Conservation (phyloP, 2,797 vertebrate species). For the Coranthus polyacanthus region DNA sequence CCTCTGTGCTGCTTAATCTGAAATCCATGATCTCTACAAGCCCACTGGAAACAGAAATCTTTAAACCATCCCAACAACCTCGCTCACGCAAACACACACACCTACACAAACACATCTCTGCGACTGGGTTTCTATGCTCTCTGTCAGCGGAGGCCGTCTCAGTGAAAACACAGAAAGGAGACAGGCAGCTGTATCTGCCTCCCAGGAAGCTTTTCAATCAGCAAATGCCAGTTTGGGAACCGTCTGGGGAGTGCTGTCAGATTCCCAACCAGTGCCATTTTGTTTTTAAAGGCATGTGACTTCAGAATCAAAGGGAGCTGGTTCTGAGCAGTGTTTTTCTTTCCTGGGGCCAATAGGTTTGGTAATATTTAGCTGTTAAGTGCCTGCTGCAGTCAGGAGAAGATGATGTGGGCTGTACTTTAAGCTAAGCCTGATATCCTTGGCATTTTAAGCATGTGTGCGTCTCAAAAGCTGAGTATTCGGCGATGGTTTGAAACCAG, state of each 20-base stretch:
- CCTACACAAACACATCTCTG: constrained; percentile 10
- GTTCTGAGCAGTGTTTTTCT: constrained; percentile 24
- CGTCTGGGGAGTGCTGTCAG: constrained; percentile 41
- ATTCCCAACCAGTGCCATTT: constrained; percentile 43
- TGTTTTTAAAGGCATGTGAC: constrained; percentile 51
- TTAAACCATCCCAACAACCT: constrained; percentile 10
- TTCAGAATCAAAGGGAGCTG: constrained; percentile 31
- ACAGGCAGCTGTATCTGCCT: constrained; percentile 49
- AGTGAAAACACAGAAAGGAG: constrained; percentile 32
- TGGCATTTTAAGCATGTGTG: constrained; percentile 39
- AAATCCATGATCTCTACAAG: constrained; percentile 25
- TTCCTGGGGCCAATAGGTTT: constrained; percentile 3
- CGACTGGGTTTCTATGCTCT: constrained; percentile 14
- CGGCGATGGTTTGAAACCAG: constrained; percentile 24
- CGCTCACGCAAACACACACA: constrained; percentile 13
- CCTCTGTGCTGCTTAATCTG: constrained; percentile 10
- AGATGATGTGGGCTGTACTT: constrained; percentile 37
- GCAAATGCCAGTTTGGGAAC: constrained; percentile 45
- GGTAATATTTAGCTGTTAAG: constrained; percentile 50
- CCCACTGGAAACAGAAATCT: constrained; percentile 15
- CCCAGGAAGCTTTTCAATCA: constrained; percentile 68
- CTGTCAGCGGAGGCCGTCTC: constrained; percentile 36
- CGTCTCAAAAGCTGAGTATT: constrained; percentile 31
- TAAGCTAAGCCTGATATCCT: constrained; percentile 39
- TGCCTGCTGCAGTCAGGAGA: constrained; percentile 38